Base-by-base conservation (phyloP, 1,140 invertebrate species). In the Parapsyche elsis region DNA sequence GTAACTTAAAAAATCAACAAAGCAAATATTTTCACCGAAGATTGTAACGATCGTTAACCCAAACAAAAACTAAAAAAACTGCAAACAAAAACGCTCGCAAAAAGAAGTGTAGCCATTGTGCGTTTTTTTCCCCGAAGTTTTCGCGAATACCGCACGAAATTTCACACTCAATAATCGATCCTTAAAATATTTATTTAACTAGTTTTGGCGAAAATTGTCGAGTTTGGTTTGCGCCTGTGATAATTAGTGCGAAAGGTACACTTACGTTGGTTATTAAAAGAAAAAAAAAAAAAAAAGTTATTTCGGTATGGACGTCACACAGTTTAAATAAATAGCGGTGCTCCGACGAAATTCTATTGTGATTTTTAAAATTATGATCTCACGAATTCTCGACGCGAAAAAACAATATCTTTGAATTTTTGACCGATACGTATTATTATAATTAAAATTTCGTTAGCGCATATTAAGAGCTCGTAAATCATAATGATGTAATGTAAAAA, bases 381-480 rank as follows among this genome's bases (percentile, higher is more conserved):
- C 2, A 10, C n/a, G 59, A 61, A 23, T 61, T 61, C 59, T 21
- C 9, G 19, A 61, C 21, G 59, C 21, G 59, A 23, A 5, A 59
- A 7, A 46, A 53, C 10, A 61, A 61, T 61, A 23, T 61, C 7
- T 21, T 38, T 38, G 30, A 19, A 61, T 61, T 61, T 21, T 61
- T 23, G 21, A 21, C n/a, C 59, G 21, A 61, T 26, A 26, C 21
- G 24, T 67, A 67, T 67, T 67, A 26, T 67, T 14, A 23, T 67
- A 67, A 67, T 67, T 67, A 67, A 67, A 26, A 12, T 1, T 67
- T 67, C 64, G 23, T 67, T 67, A 26, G 64, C 24, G 5, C 64
- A 23, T 67, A 67, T 67, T 67, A 67, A 67, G 64, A 67, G 23
- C 64, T 67, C 64, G 64, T 67, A 67, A 67, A 67, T 67, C 64